Percentiles rank a stretch among this genome's conserved stretches.
Conservation (phyloP, 2,113 vertebrate genomes). For the Gambusia holbrooki region DNA sequence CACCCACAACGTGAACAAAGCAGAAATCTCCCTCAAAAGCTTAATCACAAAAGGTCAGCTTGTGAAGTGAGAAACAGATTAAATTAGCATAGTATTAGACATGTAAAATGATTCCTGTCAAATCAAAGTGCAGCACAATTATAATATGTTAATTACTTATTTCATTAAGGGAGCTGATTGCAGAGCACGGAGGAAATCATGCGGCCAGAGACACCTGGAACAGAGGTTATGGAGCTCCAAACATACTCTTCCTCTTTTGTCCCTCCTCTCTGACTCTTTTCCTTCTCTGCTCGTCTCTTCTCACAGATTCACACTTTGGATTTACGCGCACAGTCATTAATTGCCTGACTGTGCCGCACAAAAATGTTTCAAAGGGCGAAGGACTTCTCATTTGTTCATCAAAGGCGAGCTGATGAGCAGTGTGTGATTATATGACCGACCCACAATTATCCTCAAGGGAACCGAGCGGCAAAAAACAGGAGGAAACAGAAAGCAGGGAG, state of each 20-base stretch:
- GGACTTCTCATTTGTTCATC: constrained; percentile 68
- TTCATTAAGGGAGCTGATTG: constrained; percentile 99
- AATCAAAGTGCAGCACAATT: constrained; percentile 99
- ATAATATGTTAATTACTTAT: constrained; percentile 99
- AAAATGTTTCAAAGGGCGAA: constrained; percentile 53
- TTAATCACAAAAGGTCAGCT: constrained; percentile 99
- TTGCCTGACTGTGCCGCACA: constrained; percentile 62
- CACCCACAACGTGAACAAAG: constrained; percentile 10
- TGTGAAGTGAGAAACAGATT: constrained; percentile 95
- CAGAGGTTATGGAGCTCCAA: constrained; percentile 65
- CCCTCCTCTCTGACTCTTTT: constrained; percentile 14
- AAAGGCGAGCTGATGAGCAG: constrained; percentile 65
- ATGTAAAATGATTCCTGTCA: constrained; percentile 99
- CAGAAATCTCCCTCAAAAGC: constrained; percentile 88
- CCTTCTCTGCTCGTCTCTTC: constrained; percentile 17
- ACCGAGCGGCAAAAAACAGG: constrained; percentile 39
- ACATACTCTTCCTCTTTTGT: constrained; percentile 2
- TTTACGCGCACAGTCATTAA: constrained; percentile 60
- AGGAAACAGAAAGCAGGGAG: rapidly evolving
- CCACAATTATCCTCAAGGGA: constrained; percentile 52
- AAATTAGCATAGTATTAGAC: constrained; percentile 99
- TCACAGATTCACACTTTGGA: constrained; percentile 36
- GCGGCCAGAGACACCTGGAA: constrained; percentile 83
- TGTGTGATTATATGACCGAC: constrained; percentile 57
- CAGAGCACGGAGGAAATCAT: constrained; percentile 94